Evolutionary conservation across 2,888 invertebrate genomes (phyloP).

Genomic region (Timema podura): DNA sequence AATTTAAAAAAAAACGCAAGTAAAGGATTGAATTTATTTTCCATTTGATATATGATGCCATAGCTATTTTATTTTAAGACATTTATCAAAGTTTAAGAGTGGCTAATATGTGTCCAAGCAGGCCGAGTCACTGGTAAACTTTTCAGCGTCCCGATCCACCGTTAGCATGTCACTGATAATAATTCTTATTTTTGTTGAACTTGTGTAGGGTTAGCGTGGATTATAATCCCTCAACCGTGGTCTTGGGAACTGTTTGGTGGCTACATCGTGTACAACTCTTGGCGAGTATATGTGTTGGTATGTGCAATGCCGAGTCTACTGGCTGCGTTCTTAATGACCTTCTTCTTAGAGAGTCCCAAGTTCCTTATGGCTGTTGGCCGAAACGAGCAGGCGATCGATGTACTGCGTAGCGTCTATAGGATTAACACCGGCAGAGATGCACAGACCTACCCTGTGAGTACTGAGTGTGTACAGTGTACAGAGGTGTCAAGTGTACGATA

Average conservation of each 20-base stretch:
- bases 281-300: conserved; percentile 48
- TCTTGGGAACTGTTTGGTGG: conserved; percentile 46
- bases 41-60: neutral
- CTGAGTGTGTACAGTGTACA: too few relatives aligned
- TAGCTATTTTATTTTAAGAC: neutral
- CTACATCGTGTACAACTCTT: conserved; percentile 43
- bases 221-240: conserved; percentile 60
- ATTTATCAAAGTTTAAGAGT: neutral
- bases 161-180: conserved; percentile 12
- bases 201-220: conserved; percentile 62
- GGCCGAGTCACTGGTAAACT: neutral
- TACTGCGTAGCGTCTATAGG: conserved; percentile 61
- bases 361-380: conserved; percentile 67
- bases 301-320: conserved; percentile 63
- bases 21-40: too few relatives aligned
- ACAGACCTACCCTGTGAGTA: conserved; percentile 62
- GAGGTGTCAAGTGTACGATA: too few relatives aligned
- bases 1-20: too few relatives aligned
- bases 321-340: conserved; percentile 56
- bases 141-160: neutral
- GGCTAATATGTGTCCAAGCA: neutral
- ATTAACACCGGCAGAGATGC: conserved; percentile 60
- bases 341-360: conserved; percentile 73
- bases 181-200: too few relatives aligned
- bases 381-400: conserved; percentile 59